phyloP scores from a whole-genome alignment of 2,888 invertebrate genomes.

The Drosophila maculinotata region DNA sequence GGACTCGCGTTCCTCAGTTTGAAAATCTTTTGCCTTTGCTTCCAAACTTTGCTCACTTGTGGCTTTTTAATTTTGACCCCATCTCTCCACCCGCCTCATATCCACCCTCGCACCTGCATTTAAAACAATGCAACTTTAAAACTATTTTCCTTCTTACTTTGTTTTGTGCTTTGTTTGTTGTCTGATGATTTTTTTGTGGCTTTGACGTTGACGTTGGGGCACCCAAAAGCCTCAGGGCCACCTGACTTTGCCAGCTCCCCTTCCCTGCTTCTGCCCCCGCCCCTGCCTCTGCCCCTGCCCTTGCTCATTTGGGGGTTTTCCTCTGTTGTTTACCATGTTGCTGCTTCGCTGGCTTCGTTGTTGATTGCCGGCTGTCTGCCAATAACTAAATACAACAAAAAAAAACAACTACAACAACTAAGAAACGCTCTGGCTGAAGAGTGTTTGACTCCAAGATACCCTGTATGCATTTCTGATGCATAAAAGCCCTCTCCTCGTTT shows the following conservation, averaged over 20 bases:
- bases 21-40: conserved; percentile 54
- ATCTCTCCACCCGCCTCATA: background rate
- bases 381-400: conserved; percentile 20
- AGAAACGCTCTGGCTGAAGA: too few species aligned
- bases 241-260: conserved; percentile 20
- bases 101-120: conserved; percentile 28
- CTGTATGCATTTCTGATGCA: too few species aligned
- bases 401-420: conserved; percentile 13
- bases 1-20: conserved; percentile 16
- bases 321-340: conserved; percentile 68
- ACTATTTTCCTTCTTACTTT: conserved; percentile 45
- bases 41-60: conserved; percentile 44
- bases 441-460: background rate
- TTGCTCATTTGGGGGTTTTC: conserved; percentile 31
- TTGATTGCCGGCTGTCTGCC: conserved; percentile 75
- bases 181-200: conserved; percentile 46
- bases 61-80: conserved; percentile 57
- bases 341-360: conserved; percentile 73
- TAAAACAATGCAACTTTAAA: conserved; percentile 74
- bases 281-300: background rate
- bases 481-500: too few species aligned
- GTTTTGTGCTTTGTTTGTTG: conserved; percentile 20
- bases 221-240: conserved; percentile 45
- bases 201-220: conserved; percentile 56
- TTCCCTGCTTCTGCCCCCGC: background rate